Conservation (phyloP, 2,888 invertebrate species). For the Junonia oenone region DNA sequence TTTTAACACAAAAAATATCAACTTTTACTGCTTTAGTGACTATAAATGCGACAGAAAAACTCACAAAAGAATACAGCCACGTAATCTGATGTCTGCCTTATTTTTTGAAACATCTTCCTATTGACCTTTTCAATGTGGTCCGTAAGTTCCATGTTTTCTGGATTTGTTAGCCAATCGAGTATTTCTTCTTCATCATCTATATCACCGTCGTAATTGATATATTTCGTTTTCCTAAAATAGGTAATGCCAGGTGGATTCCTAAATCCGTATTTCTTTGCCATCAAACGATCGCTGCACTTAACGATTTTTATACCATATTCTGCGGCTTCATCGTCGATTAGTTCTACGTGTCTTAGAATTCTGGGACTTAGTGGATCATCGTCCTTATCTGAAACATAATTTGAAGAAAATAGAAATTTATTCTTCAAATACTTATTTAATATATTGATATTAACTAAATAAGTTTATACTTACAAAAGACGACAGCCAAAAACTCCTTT, state of each 20-base stretch:
- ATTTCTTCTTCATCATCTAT: slow-evolving; percentile 95
- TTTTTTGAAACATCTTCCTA: slow-evolving; percentile 94
- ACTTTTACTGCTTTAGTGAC: not conserved
- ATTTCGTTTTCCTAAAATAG: slow-evolving; percentile 93
- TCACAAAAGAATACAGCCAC: slow-evolving; percentile 96
- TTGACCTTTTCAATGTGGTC: slow-evolving; percentile 96
- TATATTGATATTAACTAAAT: too few species aligned
- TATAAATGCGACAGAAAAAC: slow-evolving; percentile 47
- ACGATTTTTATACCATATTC: slow-evolving; percentile 95
- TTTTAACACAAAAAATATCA: not conserved
- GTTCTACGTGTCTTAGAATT: slow-evolving; percentile 90
- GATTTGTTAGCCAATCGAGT: slow-evolving; percentile 94
- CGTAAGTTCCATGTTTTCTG: slow-evolving; percentile 95
- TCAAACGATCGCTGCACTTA: slow-evolving; percentile 91
- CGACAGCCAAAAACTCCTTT: slow-evolving; percentile 93
- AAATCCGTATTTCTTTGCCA: slow-evolving; percentile 96
- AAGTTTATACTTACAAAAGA: slow-evolving; percentile 96
- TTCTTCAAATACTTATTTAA: too few species aligned
- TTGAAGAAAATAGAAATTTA: not conserved
- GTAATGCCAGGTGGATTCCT: slow-evolving; percentile 94
- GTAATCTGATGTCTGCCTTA: slow-evolving; percentile 92
- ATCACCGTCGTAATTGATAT: slow-evolving; percentile 95
- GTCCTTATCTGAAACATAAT: slow-evolving; percentile 82
- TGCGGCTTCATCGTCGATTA: slow-evolving; percentile 94
- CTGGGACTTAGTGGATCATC: slow-evolving; percentile 89